phyloP scores from a whole-genome alignment of 2,888 invertebrate species.

The Subacronicta megacephala region DNA sequence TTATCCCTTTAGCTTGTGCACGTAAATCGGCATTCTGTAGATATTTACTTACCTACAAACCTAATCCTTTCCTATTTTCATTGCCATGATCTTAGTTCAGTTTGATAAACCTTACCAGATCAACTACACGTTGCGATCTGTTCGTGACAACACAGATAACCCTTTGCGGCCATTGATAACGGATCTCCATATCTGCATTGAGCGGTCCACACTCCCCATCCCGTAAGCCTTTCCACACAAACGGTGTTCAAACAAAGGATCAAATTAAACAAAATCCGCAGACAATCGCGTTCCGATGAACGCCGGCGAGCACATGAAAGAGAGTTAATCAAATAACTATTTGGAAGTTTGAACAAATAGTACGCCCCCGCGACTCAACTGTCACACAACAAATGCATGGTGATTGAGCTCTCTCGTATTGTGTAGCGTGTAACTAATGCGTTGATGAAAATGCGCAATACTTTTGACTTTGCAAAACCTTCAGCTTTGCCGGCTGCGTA shows the following conservation, averaged over 20 bases:
- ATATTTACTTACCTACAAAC: background rate
- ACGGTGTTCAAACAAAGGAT: constrained; percentile 86
- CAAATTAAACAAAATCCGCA: constrained; percentile 87
- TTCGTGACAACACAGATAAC: constrained; percentile 79
- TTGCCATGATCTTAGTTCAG: constrained; percentile 18
- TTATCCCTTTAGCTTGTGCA: too few species aligned
- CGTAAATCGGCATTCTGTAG: too few species aligned
- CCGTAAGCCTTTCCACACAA: constrained; percentile 84
- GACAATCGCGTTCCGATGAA: constrained; percentile 82
- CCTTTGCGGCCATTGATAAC: constrained; percentile 72
- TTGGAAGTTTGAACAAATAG: constrained; percentile 74
- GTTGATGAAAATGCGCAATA: constrained; percentile 81
- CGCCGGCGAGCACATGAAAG: constrained; percentile 81
- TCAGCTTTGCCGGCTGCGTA: constrained; percentile 82
- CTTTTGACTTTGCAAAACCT: constrained; percentile 57
- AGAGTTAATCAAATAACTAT: constrained; percentile 88
- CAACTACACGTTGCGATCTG: constrained; percentile 77
- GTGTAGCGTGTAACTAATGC: constrained; percentile 75
- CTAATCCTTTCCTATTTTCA: background rate
- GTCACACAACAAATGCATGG: constrained; percentile 80
- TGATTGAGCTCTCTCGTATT: constrained; percentile 79
- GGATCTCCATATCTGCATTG: constrained; percentile 76
- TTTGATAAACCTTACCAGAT: constrained; percentile 54
- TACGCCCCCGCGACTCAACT: constrained; percentile 78
- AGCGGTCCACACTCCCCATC: constrained; percentile 59